Base-by-base conservation (phyloP, 2,797 vertebrate genomes). In the Sciurus carolinensis region DNA sequence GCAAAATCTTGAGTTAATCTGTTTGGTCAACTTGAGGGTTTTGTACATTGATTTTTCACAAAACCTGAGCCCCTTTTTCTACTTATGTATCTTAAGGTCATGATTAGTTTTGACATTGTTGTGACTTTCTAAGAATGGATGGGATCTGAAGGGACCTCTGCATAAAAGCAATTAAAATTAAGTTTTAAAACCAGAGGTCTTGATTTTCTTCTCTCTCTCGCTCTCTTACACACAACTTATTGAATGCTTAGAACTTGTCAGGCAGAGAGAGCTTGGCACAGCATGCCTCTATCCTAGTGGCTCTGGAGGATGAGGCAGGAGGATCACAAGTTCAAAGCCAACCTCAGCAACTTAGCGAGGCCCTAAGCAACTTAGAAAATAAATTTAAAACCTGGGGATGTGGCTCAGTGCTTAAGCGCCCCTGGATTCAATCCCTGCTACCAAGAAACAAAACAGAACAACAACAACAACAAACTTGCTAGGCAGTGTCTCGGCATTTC, bases 121-220 rank as follows among this genome's bases (percentile, higher is more conserved):
- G 57, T 39, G 87, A 47, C 36, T 94, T 87, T 95, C 39, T 82
- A 84, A 64, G 17, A 67, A 91, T 22, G 72, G 44, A 92, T 9
- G 73, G 10, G 39, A 79, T 42, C 26, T n/a, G 20, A 77, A 76
- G 39, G 26, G 52, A 96, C 67, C 20, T 87, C n/a, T 39, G 24
- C 44, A 33, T 26, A 67, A 87, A 95, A 10, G 17, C n/a, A 86
- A 66, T 85, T 26, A 75, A 83, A 89, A 54, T 42, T 54, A 81
- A 13, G 17, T 54, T 39, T 18, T 62, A 50, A 44, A n/a, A 6
- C 47, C 59, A 87, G 28, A 80, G 17, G 0, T 2, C 47, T 86
- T 64, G 17, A 26, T 67, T 69, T 87, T 75, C n/a, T 90, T 80
- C 44, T 52, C 28, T 5, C 54, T 80, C 36, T 22, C 8, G 7